Evolutionary conservation across 2,113 vertebrate genomes (phyloP).

Genomic region (Eubucco bourcierii): DNA sequence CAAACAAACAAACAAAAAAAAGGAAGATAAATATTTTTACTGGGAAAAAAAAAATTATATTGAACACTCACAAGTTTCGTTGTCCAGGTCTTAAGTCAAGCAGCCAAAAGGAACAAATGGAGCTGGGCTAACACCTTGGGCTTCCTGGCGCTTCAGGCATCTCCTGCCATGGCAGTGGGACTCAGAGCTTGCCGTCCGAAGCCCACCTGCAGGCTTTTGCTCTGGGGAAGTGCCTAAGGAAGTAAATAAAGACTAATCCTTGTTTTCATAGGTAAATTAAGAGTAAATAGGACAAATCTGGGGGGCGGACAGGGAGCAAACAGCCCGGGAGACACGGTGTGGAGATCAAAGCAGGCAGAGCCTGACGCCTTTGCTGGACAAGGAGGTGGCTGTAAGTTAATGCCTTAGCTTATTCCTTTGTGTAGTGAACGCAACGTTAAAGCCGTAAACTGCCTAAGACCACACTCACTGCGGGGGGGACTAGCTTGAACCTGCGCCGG

Average conservation of each 20-base stretch:
- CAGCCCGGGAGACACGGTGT: fast-evolving
- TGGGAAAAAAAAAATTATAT: not conserved
- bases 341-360: fast-evolving
- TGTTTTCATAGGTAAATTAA: not conserved
- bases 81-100: not conserved
- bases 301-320: not conserved
- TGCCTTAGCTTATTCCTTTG: fast-evolving
- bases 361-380: fast-evolving
- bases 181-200: not conserved
- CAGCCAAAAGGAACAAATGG: not conserved
- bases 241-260: not conserved
- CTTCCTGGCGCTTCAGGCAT: not conserved
- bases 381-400: fast-evolving
- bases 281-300: fast-evolving
- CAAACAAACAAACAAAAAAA: not conserved
- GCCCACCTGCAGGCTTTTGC: not conserved
- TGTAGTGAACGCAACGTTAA: fast-evolving
- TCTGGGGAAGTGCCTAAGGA: not conserved
- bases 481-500: too few species aligned
- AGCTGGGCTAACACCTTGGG: not conserved
- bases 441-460: too few species aligned
- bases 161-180: not conserved
- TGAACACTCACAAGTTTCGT: not conserved
- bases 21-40: not conserved
- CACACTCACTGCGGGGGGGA: fast-evolving